phyloP scores from a whole-genome alignment of 64 coral and sea anemone genomes.

The Cladopsammia gracilis region DNA sequence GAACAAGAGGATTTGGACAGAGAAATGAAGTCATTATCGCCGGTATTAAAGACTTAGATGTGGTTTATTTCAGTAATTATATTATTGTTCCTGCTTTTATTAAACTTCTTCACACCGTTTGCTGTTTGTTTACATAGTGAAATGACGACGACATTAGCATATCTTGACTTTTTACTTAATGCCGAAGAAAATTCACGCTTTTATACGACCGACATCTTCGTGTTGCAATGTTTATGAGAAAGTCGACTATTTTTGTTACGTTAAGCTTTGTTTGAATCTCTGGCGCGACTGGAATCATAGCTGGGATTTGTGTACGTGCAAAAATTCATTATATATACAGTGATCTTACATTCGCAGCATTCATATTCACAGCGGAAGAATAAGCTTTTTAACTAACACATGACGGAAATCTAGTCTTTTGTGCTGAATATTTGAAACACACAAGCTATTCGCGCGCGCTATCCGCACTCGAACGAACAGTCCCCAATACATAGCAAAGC shows the following conservation, averaged over 20 bases:
- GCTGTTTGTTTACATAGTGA: conserved; percentile 17
- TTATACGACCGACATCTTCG: not conserved
- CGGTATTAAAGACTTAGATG: conserved; percentile 16
- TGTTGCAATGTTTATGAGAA: not conserved
- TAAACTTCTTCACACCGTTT: not conserved
- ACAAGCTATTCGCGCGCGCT: not conserved
- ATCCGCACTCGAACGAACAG: not conserved
- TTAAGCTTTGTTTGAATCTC: not conserved
- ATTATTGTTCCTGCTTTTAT: not conserved
- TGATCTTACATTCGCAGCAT: not conserved
- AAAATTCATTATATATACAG: not conserved
- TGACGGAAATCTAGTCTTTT: not conserved
- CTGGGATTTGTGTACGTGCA: not conserved
- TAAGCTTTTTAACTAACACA: not conserved
- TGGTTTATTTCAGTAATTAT: not conserved
- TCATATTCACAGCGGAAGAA: not conserved
- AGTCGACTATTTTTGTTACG: not conserved
- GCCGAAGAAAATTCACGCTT: not conserved
- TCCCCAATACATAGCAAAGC: not conserved
- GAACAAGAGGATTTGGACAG: not conserved
- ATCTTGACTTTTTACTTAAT: not conserved
- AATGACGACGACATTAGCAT: not conserved
- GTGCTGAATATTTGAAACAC: not conserved
- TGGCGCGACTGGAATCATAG: not conserved
- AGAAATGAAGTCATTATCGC: not conserved